Conservation (phyloP, 2,113 vertebrate species). For the Carassius auratus region DNA sequence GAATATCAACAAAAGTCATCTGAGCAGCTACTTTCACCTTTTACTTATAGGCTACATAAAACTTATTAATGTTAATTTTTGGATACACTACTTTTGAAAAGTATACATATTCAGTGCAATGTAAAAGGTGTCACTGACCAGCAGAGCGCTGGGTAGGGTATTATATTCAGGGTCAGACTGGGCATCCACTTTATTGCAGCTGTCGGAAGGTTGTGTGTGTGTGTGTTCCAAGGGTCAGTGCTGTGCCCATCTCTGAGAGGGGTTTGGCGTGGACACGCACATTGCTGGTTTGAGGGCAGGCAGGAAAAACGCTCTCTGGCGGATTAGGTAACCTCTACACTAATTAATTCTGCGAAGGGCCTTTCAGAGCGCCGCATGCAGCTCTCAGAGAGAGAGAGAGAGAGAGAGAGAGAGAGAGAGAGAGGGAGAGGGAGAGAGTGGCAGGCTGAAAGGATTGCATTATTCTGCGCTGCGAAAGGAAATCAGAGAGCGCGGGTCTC, state of each 20-base stretch:
- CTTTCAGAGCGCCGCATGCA: conserved; percentile 52
- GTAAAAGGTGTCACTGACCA: conserved; percentile 30
- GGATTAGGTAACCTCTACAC: conserved; percentile 65
- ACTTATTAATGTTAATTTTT: not conserved
- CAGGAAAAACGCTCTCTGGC: conserved; percentile 56
- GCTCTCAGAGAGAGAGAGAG: not conserved
- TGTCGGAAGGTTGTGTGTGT: conserved; percentile 33
- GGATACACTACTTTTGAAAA: not conserved
- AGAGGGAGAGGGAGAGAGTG: not conserved
- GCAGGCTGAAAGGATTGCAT: conserved; percentile 60
- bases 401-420: conserved; percentile 28
- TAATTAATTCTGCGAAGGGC: conserved; percentile 64
- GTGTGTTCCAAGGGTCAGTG: conserved; percentile 26
- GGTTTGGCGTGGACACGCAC: conserved; percentile 40
- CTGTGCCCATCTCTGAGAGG: conserved; percentile 33
- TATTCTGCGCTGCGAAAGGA: conserved; percentile 62
- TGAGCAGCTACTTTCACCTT: not conserved
- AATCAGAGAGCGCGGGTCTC: conserved; percentile 62
- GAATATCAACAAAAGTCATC: not conserved
- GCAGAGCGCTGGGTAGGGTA: conserved; percentile 6
- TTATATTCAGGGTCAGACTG: conserved; percentile 24
- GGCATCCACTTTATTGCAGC: conserved; percentile 45
- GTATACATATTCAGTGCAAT: not conserved
- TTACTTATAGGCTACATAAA: not conserved
- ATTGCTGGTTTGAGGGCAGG: conserved; percentile 51